These are phyloP conservation scores for Drosophila parthenogenetica DNA, from an alignment of 2,888 invertebrate species.

Conservation along the genomic window DNA sequence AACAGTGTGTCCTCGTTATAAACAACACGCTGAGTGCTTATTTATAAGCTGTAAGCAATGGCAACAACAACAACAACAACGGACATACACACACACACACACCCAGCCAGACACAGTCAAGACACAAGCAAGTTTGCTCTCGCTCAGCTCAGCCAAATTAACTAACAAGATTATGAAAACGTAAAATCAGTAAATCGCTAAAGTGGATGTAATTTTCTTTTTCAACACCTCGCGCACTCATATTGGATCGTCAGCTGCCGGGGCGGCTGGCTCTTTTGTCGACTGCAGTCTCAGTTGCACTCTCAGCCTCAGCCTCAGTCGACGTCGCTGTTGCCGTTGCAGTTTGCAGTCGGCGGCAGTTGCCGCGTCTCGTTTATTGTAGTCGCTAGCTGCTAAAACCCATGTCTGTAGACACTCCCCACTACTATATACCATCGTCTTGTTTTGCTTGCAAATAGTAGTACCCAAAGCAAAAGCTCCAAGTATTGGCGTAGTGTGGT, in stretches of 20 bases:
- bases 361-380: conserved; percentile 53
- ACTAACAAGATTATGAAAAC: conserved; percentile 83
- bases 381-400: conserved; percentile 49
- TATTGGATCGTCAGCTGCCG: conserved; percentile 77
- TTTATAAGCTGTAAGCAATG: conserved; percentile 8
- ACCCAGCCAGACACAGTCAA: background rate
- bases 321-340: too few relatives aligned
- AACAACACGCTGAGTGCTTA: conserved; percentile 9
- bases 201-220: conserved; percentile 84
- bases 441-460: conserved; percentile 41
- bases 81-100: too few relatives aligned
- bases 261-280: conserved; percentile 74
- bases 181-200: conserved; percentile 84
- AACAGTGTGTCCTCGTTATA: conserved; percentile 4
- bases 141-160: conserved; percentile 71
- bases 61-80: conserved; percentile 6
- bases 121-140: conserved; percentile 45
- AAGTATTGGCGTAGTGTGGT: conserved; percentile 26
- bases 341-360: too few relatives aligned
- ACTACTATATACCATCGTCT: conserved; percentile 59
- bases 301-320: too few relatives aligned
- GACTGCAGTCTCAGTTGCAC: conserved; percentile 29
- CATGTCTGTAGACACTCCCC: conserved; percentile 63
- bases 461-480: conserved; percentile 8
- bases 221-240: conserved; percentile 84